Evolutionary conservation across 2,888 invertebrate genomes (phyloP), one percentile per base, ranked within the genome.

Genomic region (Halictus ligatus): DNA sequence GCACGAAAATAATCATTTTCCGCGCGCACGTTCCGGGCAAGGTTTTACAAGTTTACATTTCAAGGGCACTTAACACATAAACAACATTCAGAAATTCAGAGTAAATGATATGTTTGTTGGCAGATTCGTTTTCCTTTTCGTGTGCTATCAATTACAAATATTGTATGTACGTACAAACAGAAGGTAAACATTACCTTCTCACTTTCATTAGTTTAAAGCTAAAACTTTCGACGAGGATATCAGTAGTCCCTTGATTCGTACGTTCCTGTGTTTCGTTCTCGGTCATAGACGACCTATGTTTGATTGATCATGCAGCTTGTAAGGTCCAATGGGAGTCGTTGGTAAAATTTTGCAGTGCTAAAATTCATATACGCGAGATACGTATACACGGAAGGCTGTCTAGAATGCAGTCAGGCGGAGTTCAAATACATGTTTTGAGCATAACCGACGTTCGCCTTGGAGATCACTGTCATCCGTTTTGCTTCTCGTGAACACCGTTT

Each of bases 401-500:
- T 91, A 89, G 67, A 82, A 82, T 86, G 88, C 84, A 82, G 64
- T 89, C 83, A 83, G 82, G 85, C 76, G 73, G 72, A 75, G 85
- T 88, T 90, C 83, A 81, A 79, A 76, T 91, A 88, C 76, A 91
- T 88, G 80, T 86, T 89, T 90, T 88, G 88, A 89, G 80, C 86
- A 83, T 86, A 79, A 81, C 79, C 87, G 84, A 86, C 74, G 58
- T 77, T 79, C 13, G 29, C 12, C 12, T 18, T 18, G 54, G 64
- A 81, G 82, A 81, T 88, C 78, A 92, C 85, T 85, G 91, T 94
- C 93, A 94, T 93, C 93, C 93, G 69, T 94, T 94, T 87, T 94
- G 94, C 60, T 94, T 94, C 76, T 94, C 94, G 74, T 93, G 91
- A 18, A 94, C 89, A 21, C 94, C 94, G 77, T 94, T 94, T 81